A percentile compares a stretch with the other conserved stretches of the same genome.
These are phyloP conservation scores for Hepsetus odoe DNA, from an alignment of 2,113 vertebrate genomes.

Conservation along the genomic window DNA sequence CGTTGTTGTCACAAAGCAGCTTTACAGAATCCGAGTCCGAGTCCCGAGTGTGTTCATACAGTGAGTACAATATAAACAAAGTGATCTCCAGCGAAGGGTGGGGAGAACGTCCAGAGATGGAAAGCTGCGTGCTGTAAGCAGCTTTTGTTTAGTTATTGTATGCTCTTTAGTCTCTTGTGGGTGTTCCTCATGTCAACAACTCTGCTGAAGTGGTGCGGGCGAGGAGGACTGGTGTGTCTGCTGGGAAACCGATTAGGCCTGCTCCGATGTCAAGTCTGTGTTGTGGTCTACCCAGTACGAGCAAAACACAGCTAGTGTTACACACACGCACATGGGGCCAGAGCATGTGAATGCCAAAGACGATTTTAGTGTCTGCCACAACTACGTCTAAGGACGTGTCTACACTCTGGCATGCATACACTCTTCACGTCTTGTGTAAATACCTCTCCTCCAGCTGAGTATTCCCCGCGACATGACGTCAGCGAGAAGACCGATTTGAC, in stretches of 20 bases:
- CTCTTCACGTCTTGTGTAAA: background rate
- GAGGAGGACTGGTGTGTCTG: slow-evolving; percentile 22
- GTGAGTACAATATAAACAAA: background rate
- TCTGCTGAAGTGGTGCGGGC: background rate
- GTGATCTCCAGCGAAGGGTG: background rate
- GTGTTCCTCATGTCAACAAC: background rate
- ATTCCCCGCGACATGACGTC: background rate
- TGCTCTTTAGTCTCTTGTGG: background rate
- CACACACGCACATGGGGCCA: background rate
- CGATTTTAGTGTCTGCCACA: background rate
- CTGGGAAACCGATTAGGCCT: slow-evolving; percentile 35
- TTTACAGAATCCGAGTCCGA: too few species aligned
- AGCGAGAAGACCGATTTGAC: background rate
- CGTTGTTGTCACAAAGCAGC: too few species aligned
- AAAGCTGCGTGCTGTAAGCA: too few species aligned
- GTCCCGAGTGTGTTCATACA: too few species aligned
- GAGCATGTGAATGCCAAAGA: background rate
- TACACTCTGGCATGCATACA: background rate
- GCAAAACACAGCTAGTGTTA: slow-evolving; percentile 25
- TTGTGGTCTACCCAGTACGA: slow-evolving; percentile 37
- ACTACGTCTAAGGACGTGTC: background rate
- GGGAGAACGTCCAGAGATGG: background rate
- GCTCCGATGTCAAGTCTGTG: slow-evolving; percentile 34
- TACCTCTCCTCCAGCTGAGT: background rate
- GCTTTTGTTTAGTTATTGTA: too few species aligned